Conservation (phyloP, 2,797 vertebrate species). For the Eurystomus glaucurus region DNA sequence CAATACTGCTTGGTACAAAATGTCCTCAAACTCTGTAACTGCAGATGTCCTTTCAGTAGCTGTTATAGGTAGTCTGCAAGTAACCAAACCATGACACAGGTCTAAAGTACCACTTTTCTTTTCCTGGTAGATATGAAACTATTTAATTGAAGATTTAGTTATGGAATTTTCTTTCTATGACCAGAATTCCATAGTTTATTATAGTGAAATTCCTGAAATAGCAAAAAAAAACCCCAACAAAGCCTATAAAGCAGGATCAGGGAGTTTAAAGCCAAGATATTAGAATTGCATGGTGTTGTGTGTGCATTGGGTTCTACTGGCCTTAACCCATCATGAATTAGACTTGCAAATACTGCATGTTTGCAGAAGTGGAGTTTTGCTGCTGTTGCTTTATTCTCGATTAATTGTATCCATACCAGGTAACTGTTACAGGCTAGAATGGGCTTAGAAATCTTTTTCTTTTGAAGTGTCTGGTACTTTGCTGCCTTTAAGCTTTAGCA, state of each 20-base stretch:
- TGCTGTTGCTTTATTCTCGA: background rate
- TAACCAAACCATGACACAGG: background rate
- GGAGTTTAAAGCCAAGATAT: constrained; percentile 14
- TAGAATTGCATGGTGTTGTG: background rate
- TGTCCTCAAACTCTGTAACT: background rate
- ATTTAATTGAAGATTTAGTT: constrained; percentile 54
- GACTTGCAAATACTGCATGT: background rate
- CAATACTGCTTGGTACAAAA: background rate
- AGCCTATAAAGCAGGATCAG: constrained; percentile 3
- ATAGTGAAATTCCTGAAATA: constrained; percentile 66
- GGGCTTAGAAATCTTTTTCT: background rate
- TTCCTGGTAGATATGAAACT: constrained; percentile 28
- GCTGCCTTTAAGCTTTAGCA: background rate
- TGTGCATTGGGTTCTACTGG: background rate
- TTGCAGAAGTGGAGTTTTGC: background rate
- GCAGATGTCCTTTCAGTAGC: background rate
- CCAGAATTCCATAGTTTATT: constrained; percentile 67
- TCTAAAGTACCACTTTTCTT: background rate
- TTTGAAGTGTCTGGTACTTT: background rate
- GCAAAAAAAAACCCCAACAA: background rate
- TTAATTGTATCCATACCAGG: background rate
- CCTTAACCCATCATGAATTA: background rate
- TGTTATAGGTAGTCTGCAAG: background rate
- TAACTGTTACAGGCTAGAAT: background rate
- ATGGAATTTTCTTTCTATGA: constrained; percentile 31